phyloP scores from a whole-genome alignment of 2,797 vertebrate species.

The Fistularia commersonii region DNA sequence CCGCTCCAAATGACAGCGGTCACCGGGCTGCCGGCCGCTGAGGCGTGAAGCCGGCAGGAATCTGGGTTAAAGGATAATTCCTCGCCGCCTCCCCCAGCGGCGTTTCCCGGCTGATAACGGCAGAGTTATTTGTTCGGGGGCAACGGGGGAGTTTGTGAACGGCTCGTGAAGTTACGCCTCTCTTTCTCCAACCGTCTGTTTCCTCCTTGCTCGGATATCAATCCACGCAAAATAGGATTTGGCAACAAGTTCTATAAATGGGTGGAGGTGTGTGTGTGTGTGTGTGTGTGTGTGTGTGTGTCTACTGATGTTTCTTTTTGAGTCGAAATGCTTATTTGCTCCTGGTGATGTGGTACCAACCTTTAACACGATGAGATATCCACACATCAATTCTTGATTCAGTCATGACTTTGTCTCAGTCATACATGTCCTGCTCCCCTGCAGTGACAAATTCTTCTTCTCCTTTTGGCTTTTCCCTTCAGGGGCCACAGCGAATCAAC shows the following conservation, averaged over 20 bases:
- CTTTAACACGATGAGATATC: too few relatives aligned
- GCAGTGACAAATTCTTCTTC: too few relatives aligned
- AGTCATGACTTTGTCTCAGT: too few relatives aligned
- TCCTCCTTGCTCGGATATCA: conserved; percentile 9
- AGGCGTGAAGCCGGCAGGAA: conserved; percentile 48
- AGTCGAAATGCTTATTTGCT: too few relatives aligned
- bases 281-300: neutral
- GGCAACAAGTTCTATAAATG: conserved; percentile 1
- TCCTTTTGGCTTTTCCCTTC: too few relatives aligned
- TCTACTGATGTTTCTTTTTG: too few relatives aligned
- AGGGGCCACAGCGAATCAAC: too few relatives aligned
- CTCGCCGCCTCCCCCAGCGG: conserved; percentile 2
- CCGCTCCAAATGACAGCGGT: conserved; percentile 57
- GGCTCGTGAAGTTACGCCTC: neutral
- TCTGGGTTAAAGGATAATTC: conserved; percentile 57
- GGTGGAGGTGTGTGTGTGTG: neutral
- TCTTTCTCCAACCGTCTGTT: neutral
- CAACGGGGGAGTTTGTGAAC: too few relatives aligned
- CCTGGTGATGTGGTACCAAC: too few relatives aligned
- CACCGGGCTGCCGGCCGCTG: conserved; percentile 38
- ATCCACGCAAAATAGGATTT: conserved; percentile 4
- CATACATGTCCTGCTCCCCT: too few relatives aligned
- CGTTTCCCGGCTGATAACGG: conserved; percentile 8
- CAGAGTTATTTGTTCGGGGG: conserved; percentile 4
- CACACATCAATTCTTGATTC: too few relatives aligned